These are phyloP conservation scores for Neelides folsomi DNA, from an alignment of 2,888 invertebrate species.

Conservation along the genomic window DNA sequence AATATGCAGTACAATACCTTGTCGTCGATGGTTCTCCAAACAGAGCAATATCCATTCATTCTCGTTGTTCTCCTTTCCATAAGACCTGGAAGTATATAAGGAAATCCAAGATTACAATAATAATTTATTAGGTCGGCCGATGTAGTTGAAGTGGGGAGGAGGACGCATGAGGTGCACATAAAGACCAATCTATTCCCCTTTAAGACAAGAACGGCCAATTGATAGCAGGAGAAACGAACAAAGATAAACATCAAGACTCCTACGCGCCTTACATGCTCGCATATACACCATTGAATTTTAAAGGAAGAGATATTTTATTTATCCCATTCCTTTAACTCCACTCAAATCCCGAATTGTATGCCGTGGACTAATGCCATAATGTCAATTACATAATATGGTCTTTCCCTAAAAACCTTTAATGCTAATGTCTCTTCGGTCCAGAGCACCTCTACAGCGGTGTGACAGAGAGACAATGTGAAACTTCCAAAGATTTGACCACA, in stretches of 20 bases:
- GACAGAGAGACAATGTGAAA: too few relatives aligned
- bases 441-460: too few relatives aligned
- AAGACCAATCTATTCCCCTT: neutral
- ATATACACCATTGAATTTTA: too few relatives aligned
- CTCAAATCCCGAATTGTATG: too few relatives aligned
- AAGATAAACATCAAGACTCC: conserved; percentile 3
- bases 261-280: too few relatives aligned
- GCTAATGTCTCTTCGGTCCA: too few relatives aligned
- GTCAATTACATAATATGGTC: too few relatives aligned
- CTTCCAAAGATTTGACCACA: too few relatives aligned
- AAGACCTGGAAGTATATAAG: conserved; percentile 16
- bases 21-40: conserved; percentile 20
- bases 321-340: too few relatives aligned
- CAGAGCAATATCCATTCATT: conserved; percentile 23
- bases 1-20: conserved; percentile 8
- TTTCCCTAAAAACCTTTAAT: too few relatives aligned
- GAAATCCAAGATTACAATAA: conserved; percentile 3
- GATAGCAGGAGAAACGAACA: conserved; percentile 3
- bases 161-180: neutral
- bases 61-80: conserved; percentile 17
- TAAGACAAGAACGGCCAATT: conserved; percentile 2
- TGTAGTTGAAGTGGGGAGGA: neutral
- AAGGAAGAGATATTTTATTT: too few relatives aligned
- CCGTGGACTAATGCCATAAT: too few relatives aligned
- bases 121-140: conserved; percentile 4